Percentiles rank a stretch among this genome's conserved stretches.
These are phyloP conservation scores for Callosobruchus maculatus DNA, from an alignment of 2,888 invertebrate genomes.

Conservation along the genomic window DNA sequence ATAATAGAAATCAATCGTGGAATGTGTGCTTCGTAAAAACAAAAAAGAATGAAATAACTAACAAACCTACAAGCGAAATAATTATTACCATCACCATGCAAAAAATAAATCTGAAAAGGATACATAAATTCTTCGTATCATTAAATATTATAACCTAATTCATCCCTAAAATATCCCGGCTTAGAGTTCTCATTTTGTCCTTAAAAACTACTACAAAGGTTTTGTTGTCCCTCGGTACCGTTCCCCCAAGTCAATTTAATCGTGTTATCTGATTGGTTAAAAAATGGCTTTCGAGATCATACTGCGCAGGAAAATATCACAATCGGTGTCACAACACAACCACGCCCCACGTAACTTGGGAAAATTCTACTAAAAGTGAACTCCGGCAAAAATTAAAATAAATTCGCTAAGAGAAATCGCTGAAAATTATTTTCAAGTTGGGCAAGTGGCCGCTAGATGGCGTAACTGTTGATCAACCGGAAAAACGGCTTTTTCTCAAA, in stretches of 20 bases:
- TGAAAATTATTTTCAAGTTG: too few relatives aligned
- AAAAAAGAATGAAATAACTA: not conserved
- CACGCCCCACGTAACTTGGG: too few relatives aligned
- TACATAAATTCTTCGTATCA: not conserved
- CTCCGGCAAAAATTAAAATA: too few relatives aligned
- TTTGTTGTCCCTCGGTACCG: not conserved
- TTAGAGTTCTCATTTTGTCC: not conserved
- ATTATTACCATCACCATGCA: not conserved
- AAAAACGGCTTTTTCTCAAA: too few relatives aligned
- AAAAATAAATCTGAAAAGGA: not conserved
- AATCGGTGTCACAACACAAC: too few relatives aligned
- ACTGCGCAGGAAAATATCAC: not conserved
- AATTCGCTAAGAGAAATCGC: too few relatives aligned
- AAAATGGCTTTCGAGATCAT: not conserved
- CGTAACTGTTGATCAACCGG: too few relatives aligned
- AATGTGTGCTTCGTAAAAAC: not conserved
- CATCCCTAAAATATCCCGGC: not conserved
- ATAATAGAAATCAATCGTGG: not conserved
- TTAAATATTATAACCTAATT: not conserved
- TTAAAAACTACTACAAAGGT: not conserved
- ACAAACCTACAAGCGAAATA: not conserved
- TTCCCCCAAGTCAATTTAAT: not conserved
- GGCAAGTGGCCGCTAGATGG: too few relatives aligned
- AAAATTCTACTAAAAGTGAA: too few relatives aligned
- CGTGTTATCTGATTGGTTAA: not conserved